These are phyloP conservation scores for Syrrhaptes paradoxus DNA, from an alignment of 2,113 vertebrate genomes.

Conservation along the genomic window DNA sequence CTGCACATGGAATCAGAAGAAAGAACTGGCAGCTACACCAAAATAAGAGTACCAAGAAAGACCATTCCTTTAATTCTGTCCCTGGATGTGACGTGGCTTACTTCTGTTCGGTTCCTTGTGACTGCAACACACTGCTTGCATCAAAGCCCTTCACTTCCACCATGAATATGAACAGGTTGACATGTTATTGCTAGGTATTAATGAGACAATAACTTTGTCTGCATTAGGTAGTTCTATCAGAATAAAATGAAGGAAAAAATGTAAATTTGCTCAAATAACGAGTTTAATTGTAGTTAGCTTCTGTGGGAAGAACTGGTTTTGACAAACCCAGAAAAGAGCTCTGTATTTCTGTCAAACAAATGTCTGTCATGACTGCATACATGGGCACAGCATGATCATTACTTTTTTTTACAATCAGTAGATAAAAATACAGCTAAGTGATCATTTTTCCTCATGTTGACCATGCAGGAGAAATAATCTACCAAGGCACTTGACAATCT, in stretches of 20 bases:
- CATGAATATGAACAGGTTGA: background rate
- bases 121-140: background rate
- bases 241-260: background rate
- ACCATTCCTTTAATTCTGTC: background rate
- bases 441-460: background rate
- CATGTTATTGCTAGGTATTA: background rate
- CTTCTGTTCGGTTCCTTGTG: background rate
- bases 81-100: background rate
- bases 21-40: background rate
- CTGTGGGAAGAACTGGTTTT: background rate
- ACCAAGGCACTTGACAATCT: background rate
- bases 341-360: background rate
- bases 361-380: background rate
- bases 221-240: background rate
- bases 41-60: background rate
- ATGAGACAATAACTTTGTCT: background rate
- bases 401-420: background rate
- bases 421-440: background rate
- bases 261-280: background rate
- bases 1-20: background rate
- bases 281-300: background rate
- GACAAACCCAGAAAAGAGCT: background rate
- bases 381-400: rapidly evolving
- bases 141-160: background rate
- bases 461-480: background rate